These are phyloP conservation scores for Atlantisia rogersi DNA, from an alignment of 2,113 vertebrate genomes.

Conservation along the genomic window DNA sequence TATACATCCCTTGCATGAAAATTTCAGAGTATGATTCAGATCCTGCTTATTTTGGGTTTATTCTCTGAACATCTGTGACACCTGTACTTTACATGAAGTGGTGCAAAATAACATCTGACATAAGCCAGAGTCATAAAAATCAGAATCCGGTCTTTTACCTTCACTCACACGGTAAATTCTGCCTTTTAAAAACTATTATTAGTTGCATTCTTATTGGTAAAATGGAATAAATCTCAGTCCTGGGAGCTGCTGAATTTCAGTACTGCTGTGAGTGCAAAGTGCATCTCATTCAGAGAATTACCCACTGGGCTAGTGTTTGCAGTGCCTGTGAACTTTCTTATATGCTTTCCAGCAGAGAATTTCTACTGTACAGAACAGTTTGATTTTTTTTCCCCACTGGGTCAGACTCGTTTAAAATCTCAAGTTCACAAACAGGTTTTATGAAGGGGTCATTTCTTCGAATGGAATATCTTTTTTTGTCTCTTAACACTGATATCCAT, in stretches of 20 bases:
- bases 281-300: slow-evolving; percentile 62
- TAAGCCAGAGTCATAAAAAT: background rate
- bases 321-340: slow-evolving; percentile 58
- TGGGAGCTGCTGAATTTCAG: slow-evolving; percentile 41
- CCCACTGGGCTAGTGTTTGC: slow-evolving; percentile 61
- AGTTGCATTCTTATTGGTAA: slow-evolving; percentile 25
- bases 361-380: slow-evolving; percentile 52
- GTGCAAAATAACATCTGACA: background rate
- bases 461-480: slow-evolving; percentile 32
- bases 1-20: background rate
- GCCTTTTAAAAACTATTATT: slow-evolving; percentile 48
- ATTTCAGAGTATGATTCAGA: background rate
- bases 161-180: background rate
- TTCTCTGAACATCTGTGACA: background rate
- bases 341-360: slow-evolving; percentile 60
- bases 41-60: background rate
- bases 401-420: slow-evolving; percentile 53
- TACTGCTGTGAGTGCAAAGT: slow-evolving; percentile 68
- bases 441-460: slow-evolving; percentile 47
- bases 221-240: slow-evolving; percentile 38
- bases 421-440: slow-evolving; percentile 54
- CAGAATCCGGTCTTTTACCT: background rate
- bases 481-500: slow-evolving; percentile 8
- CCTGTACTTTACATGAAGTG: background rate
- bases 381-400: slow-evolving; percentile 58